Percentiles rank a stretch among this genome's conserved stretches.
These are phyloP conservation scores for Recurvirostra avosetta DNA, from an alignment of 2,113 vertebrate species.

Conservation along the genomic window DNA sequence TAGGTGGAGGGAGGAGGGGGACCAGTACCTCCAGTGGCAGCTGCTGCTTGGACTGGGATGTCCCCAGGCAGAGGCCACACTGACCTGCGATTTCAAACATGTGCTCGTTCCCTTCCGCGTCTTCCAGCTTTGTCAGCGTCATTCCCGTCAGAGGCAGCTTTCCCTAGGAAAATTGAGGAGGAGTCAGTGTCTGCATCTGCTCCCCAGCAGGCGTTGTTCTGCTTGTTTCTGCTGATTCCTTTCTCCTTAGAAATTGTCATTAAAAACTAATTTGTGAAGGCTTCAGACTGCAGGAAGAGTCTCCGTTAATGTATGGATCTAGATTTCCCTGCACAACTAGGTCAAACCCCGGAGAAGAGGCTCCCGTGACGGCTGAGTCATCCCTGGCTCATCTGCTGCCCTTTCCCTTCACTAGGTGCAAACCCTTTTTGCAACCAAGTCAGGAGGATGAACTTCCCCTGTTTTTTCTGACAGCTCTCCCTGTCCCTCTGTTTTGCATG, in stretches of 20 bases:
- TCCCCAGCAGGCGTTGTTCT: not conserved
- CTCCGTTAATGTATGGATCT: not conserved
- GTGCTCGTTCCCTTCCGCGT: conserved; percentile 80
- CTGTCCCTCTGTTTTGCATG: not conserved
- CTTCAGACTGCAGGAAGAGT: not conserved
- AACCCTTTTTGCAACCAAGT: not conserved
- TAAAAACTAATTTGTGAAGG: not conserved
- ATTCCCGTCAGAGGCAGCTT: conserved; percentile 84
- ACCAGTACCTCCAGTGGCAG: not conserved
- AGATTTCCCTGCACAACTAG: conserved; percentile 18
- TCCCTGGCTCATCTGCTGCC: not conserved
- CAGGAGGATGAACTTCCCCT: not conserved
- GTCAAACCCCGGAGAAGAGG: not conserved
- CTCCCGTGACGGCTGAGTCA: conserved; percentile 21
- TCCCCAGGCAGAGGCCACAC: not conserved
- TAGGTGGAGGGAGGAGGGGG: not conserved
- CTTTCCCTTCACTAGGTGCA: not conserved
- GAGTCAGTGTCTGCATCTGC: not conserved
- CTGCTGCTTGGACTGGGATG: not conserved
- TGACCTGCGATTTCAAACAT: conserved; percentile 93
- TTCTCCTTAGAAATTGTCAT: not conserved
- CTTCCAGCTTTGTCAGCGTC: conserved; percentile 85
- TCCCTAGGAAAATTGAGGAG: conserved; percentile 75
- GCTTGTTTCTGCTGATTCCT: not conserved
- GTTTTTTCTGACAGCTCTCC: not conserved